Percentiles rank a stretch among this genome's conserved stretches.
Conservation (phyloP, 2,888 invertebrate species). For the Artemia sinica region DNA sequence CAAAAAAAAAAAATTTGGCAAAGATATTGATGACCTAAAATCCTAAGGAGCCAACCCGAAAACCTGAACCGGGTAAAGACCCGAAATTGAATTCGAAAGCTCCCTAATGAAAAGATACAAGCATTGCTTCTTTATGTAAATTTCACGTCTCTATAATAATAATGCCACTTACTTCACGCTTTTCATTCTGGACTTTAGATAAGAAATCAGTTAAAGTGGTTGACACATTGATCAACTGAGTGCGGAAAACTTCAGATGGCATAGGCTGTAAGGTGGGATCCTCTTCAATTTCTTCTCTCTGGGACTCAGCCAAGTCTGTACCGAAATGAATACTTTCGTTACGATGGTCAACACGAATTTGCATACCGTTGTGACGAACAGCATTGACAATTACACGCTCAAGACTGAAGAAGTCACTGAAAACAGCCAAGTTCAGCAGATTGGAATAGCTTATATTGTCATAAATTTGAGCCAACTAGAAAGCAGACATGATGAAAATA, state of each 20-base stretch:
- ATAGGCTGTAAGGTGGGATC: constrained; percentile 82
- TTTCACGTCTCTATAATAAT: no score
- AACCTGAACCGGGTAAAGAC: no score
- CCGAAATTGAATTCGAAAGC: no score
- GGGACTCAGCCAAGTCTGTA: constrained; percentile 75
- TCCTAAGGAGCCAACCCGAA: no score
- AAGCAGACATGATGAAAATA: constrained; percentile 26
- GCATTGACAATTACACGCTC: constrained; percentile 87
- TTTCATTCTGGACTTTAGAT: constrained; percentile 31
- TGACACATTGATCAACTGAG: constrained; percentile 52
- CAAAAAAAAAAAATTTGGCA: no score
- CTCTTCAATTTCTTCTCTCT: constrained; percentile 79
- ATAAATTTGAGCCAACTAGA: constrained; percentile 76
- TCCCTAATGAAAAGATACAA: no score
- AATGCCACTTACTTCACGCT: constrained; percentile 24
- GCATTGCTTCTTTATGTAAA: constrained; percentile 15
- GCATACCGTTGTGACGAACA: constrained; percentile 86
- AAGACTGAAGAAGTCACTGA: constrained; percentile 67
- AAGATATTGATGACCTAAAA: no score
- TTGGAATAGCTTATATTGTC: constrained; percentile 77
- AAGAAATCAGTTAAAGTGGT: constrained; percentile 32
- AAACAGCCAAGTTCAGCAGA: constrained; percentile 64
- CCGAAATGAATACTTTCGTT: constrained; percentile 73
- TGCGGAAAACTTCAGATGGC: constrained; percentile 82
- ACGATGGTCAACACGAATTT: constrained; percentile 48